These are phyloP conservation scores for Delphinus delphis DNA, from an alignment of 2,113 vertebrate species.

Conservation along the genomic window DNA sequence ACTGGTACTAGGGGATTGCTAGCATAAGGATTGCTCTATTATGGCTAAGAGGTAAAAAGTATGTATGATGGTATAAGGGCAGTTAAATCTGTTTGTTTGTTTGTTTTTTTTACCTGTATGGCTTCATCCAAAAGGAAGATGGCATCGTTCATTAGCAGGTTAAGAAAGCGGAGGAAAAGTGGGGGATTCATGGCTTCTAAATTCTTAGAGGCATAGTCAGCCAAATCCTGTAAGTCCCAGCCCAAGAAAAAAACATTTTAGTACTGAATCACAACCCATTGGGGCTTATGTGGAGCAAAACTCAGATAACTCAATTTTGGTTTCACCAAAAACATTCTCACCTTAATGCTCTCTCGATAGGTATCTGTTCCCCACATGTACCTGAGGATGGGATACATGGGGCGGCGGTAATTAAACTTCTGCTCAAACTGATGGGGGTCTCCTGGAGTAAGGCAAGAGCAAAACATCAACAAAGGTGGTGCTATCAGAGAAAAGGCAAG, in stretches of 20 bases:
- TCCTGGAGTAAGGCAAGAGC: slow-evolving; percentile 81
- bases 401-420: slow-evolving; percentile 99
- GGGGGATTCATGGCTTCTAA: slow-evolving; percentile 98
- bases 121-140: slow-evolving; percentile 98
- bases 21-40: background rate
- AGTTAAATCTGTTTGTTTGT: background rate
- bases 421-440: slow-evolving; percentile 99
- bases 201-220: slow-evolving; percentile 95
- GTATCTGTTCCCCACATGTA: slow-evolving; percentile 96
- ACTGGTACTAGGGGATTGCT: background rate
- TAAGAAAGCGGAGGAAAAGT: slow-evolving; percentile 96
- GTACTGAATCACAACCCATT: rapidly evolving
- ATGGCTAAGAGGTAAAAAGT: background rate
- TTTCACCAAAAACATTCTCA: slow-evolving; percentile 62
- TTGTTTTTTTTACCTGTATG: slow-evolving; percentile 91
- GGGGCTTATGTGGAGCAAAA: background rate
- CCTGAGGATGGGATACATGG: slow-evolving; percentile 98
- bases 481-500: background rate
- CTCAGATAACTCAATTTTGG: background rate
- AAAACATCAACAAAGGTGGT: background rate
- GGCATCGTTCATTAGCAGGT: slow-evolving; percentile 97
- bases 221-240: slow-evolving; percentile 87
- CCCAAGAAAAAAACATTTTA: background rate
- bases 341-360: slow-evolving; percentile 96
- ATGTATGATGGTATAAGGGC: background rate